Percentiles rank a stretch among this genome's conserved stretches.
Evolutionary conservation across 2,113 vertebrate species (phyloP).

Genomic region (Mormyrus iriodes): DNA sequence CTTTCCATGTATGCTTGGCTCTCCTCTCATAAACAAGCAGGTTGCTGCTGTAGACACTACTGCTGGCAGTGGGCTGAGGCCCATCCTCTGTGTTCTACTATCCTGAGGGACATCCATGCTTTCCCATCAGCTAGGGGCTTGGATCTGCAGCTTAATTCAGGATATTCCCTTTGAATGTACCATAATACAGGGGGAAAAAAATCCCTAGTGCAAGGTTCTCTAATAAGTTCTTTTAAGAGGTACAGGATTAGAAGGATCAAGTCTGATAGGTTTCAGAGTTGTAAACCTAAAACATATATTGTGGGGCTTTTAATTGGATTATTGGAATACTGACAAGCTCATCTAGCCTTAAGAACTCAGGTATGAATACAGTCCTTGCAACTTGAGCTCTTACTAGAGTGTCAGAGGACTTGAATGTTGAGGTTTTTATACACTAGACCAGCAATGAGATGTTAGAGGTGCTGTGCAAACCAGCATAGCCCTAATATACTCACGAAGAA

Average conservation of each 20-base stretch:
- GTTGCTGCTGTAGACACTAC: conserved; percentile 22
- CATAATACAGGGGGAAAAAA: not conserved
- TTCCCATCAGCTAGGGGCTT: not conserved
- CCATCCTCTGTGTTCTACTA: conserved; percentile 42
- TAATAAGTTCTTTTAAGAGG: conserved; percentile 9
- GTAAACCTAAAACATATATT: conserved; percentile 9
- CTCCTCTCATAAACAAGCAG: conserved; percentile 39
- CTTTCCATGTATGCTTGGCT: conserved; percentile 23
- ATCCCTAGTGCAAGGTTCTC: not conserved
- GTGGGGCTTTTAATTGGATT: conserved; percentile 17
- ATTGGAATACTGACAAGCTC: conserved; percentile 10
- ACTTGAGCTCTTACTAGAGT: not conserved
- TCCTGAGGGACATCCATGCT: conserved; percentile 28
- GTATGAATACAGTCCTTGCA: not conserved
- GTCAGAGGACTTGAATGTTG: not conserved
- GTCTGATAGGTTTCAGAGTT: conserved; percentile 12
- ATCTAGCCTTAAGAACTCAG: conserved; percentile 6
- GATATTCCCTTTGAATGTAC: not conserved
- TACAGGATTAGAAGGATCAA: conserved; percentile 17
- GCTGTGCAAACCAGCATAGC: not conserved
- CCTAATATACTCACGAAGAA: not conserved
- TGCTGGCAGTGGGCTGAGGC: conserved; percentile 43
- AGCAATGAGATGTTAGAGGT: not conserved
- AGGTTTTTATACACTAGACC: not conserved
- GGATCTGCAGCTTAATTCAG: not conserved